phyloP scores from a whole-genome alignment of 2,888 invertebrate species.

The Cosmia pyralina region DNA sequence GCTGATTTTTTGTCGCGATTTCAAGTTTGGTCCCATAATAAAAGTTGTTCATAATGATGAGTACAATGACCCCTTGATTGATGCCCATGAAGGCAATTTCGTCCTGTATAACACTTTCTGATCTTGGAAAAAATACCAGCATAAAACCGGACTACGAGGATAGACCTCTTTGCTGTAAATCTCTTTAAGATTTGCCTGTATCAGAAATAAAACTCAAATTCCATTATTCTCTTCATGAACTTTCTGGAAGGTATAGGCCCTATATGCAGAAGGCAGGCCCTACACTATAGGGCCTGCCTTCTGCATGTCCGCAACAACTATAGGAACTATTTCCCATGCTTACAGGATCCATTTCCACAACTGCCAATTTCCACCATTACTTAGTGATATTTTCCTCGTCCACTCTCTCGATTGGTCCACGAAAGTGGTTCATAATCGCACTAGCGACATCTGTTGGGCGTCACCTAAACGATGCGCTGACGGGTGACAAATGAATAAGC shows the following conservation, averaged over 20 bases:
- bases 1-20: no score
- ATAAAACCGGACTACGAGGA: no score
- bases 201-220: neutral
- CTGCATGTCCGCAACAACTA: neutral
- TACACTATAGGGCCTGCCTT: neutral
- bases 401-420: conserved; percentile 78
- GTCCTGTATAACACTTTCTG: no score
- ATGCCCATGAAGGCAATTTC: no score
- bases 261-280: no score
- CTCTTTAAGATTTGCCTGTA: neutral
- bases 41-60: no score
- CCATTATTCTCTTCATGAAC: neutral
- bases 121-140: no score
- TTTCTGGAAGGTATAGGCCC: neutral
- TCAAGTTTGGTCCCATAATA: no score
- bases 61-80: no score
- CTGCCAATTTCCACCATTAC: conserved; percentile 42
- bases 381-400: conserved; percentile 51
- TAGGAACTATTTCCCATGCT: neutral
- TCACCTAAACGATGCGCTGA: conserved; percentile 84
- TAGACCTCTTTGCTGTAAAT: no score
- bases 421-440: conserved; percentile 71
- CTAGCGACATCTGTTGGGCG: conserved; percentile 81
- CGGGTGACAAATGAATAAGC: conserved; percentile 83
- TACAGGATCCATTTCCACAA: conserved; percentile 21